These are phyloP conservation scores for Chiridota heheva DNA, from an alignment of 35 echinoderm and acorn worm genomes.

Conservation along the genomic window DNA sequence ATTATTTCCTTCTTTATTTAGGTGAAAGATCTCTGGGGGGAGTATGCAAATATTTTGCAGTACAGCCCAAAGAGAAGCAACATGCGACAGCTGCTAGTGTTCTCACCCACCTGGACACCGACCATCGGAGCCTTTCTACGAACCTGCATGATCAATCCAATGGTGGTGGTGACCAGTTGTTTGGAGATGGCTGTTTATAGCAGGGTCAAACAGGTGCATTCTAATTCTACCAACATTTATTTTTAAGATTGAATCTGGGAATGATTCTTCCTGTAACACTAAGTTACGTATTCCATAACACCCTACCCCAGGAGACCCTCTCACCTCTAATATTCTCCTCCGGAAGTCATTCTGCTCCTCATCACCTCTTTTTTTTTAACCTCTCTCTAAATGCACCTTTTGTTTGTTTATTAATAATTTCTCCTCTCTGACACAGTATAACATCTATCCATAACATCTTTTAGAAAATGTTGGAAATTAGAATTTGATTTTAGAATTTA, in stretches of 20 bases:
- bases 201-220: conserved; percentile 49
- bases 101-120: conserved; percentile 53
- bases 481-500: no score
- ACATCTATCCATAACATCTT: no score
- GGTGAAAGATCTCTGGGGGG: conserved; percentile 56
- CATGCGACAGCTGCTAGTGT: conserved; percentile 48
- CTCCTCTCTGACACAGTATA: no score
- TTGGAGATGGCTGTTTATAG: conserved; percentile 72
- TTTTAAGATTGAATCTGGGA: not conserved
- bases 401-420: no score
- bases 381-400: no score
- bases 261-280: not conserved
- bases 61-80: not conserved
- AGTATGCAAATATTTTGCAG: conserved; percentile 19
- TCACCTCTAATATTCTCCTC: not conserved
- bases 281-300: not conserved
- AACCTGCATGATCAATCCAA: conserved; percentile 50
- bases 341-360: not conserved
- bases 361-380: not conserved
- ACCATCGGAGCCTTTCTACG: conserved; percentile 49
- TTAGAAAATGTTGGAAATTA: no score
- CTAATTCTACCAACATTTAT: not conserved
- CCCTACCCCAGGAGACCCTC: not conserved
- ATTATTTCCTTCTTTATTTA: conserved; percentile 3
- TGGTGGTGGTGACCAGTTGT: conserved; percentile 44